A percentile compares a stretch with the other conserved stretches of the same genome.
These are phyloP conservation scores for Suncus etruscus DNA, from an alignment of 2,113 vertebrate genomes.

Conservation along the genomic window DNA sequence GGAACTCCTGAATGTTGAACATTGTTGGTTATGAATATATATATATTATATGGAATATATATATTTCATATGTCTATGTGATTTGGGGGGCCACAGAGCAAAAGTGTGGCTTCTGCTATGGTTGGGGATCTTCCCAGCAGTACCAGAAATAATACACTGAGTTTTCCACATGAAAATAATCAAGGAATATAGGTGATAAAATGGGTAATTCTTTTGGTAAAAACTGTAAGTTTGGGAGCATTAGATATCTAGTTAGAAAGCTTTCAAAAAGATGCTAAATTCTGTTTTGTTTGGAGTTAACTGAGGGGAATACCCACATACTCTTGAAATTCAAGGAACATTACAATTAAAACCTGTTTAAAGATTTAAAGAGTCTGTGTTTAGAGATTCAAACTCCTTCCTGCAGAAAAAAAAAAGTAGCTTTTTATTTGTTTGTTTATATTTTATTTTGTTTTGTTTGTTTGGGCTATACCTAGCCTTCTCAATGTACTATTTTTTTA, in stretches of 20 bases:
- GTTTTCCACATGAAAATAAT: no score
- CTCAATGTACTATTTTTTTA: no score
- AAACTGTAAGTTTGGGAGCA: not conserved
- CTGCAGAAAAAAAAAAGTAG: not conserved
- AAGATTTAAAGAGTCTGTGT: not conserved
- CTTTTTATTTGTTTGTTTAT: no score
- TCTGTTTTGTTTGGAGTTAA: not conserved
- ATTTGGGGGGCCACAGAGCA: not conserved
- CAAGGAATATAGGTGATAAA: no score
- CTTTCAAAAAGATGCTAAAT: not conserved
- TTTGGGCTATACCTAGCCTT: no score
- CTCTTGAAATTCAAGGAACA: not conserved
- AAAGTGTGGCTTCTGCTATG: no score
- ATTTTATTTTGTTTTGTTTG: no score
- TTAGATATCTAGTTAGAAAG: not conserved
- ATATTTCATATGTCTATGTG: not conserved
- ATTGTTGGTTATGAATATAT: not conserved
- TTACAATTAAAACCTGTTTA: not conserved
- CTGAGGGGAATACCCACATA: not conserved
- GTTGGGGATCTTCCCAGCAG: no score
- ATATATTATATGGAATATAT: no score
- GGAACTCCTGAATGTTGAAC: not conserved
- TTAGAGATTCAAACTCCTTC: not conserved
- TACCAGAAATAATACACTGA: no score
- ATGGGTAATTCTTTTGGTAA: not conserved